Conservation (phyloP, 2,797 vertebrate species). For the Schizopygopsis pylzovi region DNA sequence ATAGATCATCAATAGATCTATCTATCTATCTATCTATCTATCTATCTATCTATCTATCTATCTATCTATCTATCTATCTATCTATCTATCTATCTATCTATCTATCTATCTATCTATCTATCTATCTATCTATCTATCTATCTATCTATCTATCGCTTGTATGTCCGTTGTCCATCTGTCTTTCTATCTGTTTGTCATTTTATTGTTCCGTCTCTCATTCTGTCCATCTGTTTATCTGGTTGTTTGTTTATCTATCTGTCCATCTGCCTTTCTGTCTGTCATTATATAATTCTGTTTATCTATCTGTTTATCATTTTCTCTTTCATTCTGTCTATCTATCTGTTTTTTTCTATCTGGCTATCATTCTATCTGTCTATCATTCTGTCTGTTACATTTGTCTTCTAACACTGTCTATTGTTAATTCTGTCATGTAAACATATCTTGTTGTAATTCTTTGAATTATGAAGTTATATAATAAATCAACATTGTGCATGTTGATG, state of each 20-base stretch:
- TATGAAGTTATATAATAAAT: background rate
- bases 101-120: background rate
- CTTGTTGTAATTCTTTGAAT: background rate
- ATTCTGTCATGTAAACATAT: background rate
- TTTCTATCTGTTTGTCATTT: background rate
- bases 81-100: too few relatives aligned
- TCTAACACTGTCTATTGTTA: background rate
- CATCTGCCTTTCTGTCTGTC: background rate
- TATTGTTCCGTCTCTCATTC: accelerated
- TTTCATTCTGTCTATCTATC: background rate
- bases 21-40: background rate
- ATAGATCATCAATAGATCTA: too few relatives aligned
- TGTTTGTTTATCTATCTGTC: background rate
- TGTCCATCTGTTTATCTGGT: background rate
- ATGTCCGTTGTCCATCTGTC: too few relatives aligned
- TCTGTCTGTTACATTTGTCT: background rate
- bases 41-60: background rate
- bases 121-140: accelerated
- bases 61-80: background rate
- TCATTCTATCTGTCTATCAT: background rate
- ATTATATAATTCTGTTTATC: background rate
- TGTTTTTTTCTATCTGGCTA: background rate
- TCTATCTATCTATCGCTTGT: background rate
- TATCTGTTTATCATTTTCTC: background rate
- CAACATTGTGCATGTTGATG: background rate